phyloP scores from a whole-genome alignment of 2,888 invertebrate genomes.

The Polydrusus pterygomalis region DNA sequence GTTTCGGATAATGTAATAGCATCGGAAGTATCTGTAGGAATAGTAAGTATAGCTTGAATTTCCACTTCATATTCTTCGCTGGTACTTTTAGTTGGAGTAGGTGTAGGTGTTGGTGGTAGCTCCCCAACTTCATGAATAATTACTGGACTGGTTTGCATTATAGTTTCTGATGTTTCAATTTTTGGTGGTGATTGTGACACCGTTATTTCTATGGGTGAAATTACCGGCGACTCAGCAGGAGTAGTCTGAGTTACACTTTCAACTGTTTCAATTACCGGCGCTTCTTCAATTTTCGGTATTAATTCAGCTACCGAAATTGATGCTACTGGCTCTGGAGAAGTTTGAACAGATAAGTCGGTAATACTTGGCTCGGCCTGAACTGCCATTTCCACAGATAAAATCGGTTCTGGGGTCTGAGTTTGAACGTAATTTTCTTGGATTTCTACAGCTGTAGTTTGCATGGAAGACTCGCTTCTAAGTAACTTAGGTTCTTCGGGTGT shows the following conservation, averaged over 20 bases:
- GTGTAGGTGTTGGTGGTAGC: slow-evolving; percentile 58
- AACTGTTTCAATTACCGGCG: slow-evolving; percentile 23
- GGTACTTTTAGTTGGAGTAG: slow-evolving; percentile 60
- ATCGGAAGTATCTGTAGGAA: slow-evolving; percentile 68
- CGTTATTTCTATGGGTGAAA: slow-evolving; percentile 36
- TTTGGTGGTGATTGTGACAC: slow-evolving; percentile 35
- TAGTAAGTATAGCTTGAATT: slow-evolving; percentile 76
- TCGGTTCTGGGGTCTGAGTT: slow-evolving; percentile 70
- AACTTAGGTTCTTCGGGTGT: slow-evolving; percentile 63
- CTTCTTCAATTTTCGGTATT: not conserved
- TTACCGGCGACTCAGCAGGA: slow-evolving; percentile 45
- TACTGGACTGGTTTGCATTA: slow-evolving; percentile 78
- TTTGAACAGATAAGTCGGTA: slow-evolving; percentile 72
- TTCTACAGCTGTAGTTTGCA: slow-evolving; percentile 66
- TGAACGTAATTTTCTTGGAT: slow-evolving; percentile 68
- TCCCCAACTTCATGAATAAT: slow-evolving; percentile 68
- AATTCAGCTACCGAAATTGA: slow-evolving; percentile 56
- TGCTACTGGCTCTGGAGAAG: slow-evolving; percentile 72
- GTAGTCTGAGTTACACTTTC: slow-evolving; percentile 57
- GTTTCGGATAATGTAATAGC: slow-evolving; percentile 45
- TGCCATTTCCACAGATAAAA: slow-evolving; percentile 63
- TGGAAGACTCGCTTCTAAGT: slow-evolving; percentile 66
- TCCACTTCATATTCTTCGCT: slow-evolving; percentile 75
- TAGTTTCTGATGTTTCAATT: slow-evolving; percentile 67
- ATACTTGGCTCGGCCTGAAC: slow-evolving; percentile 63